Base-by-base conservation (phyloP, 2,113 vertebrate genomes). In the Tursiops truncatus region DNA sequence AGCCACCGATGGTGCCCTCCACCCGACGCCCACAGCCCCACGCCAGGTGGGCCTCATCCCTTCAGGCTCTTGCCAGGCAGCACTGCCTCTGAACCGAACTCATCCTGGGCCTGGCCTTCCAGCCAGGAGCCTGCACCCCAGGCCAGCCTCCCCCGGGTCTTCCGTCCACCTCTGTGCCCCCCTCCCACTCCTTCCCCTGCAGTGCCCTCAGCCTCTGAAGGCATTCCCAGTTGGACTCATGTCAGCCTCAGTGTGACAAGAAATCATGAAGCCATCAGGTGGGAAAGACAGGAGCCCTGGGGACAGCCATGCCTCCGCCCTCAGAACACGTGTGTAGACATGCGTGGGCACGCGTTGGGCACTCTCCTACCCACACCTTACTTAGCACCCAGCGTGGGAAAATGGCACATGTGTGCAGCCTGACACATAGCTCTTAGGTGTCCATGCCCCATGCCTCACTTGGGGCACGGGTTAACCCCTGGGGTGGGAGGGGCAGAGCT, bases 21-120 rank as follows among this genome's bases (percentile, higher is more conserved):
- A 98, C 94, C 99, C 99, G 95, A 99, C 99, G 97, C 99, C 99
- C 98, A 98, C 99, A 98, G 99, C 96, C 98, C 98, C 99, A 96
- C 99, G 99, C 98, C 99, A 99, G 99, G 99, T 99, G 99, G 99
- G 98, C 98, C 98, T 97, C 97, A 97, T 96, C 97, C 98, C 98
- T 88, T 97, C 94, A 71, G 98, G 98, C 98, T 98, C 50, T 73
- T 98, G 97, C 76, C 44, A 71, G 95, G 87, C 91, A 74, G 76
- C 23, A 33, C 11, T 63, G 56, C 90, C 91, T 92, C 44, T 23
- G 95, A 36, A 7, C 76, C 8, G 65, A 58, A 14, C 50, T 90
- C 70, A 18, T 17, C 67, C 89, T 20, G 23, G 86, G 86, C 70
- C 85, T 25, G 84, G 63, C 90, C 81, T 62, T 41, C 76, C 70